Conservation (phyloP, 2,888 invertebrate species). For the Cephalotes varians region DNA sequence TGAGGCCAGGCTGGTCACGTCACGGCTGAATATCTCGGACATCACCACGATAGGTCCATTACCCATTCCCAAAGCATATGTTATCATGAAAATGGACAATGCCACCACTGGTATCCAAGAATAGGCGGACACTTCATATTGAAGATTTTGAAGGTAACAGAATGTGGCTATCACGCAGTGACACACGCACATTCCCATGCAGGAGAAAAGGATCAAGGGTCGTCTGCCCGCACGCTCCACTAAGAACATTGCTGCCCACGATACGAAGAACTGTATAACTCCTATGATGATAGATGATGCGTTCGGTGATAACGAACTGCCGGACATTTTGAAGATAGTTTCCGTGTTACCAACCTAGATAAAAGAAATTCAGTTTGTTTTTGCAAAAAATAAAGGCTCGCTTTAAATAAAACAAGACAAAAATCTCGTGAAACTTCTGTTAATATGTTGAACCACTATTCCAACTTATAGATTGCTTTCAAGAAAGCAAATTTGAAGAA, state of each 20-base stretch:
- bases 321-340: conserved; percentile 87
- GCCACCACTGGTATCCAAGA: conserved; percentile 87
- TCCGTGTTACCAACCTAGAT: conserved; percentile 86
- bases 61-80: conserved; percentile 87
- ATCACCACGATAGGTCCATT: conserved; percentile 87
- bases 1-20: conserved; percentile 76
- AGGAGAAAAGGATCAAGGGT: conserved; percentile 85
- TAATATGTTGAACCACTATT: background rate
- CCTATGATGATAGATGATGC: conserved; percentile 88
- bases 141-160: conserved; percentile 79
- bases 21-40: conserved; percentile 86
- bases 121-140: conserved; percentile 79
- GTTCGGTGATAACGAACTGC: conserved; percentile 86
- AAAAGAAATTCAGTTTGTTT: background rate
- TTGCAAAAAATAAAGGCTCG: background rate
- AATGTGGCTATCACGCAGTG: conserved; percentile 81
- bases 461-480: background rate
- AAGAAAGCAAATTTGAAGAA: background rate
- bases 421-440: background rate
- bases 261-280: conserved; percentile 86
- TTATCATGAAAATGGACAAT: conserved; percentile 87
- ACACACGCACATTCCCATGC: conserved; percentile 81
- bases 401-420: background rate
- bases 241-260: conserved; percentile 85
- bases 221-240: conserved; percentile 89